Conservation (phyloP, 2,888 invertebrate species). For the Meta bourneti region DNA sequence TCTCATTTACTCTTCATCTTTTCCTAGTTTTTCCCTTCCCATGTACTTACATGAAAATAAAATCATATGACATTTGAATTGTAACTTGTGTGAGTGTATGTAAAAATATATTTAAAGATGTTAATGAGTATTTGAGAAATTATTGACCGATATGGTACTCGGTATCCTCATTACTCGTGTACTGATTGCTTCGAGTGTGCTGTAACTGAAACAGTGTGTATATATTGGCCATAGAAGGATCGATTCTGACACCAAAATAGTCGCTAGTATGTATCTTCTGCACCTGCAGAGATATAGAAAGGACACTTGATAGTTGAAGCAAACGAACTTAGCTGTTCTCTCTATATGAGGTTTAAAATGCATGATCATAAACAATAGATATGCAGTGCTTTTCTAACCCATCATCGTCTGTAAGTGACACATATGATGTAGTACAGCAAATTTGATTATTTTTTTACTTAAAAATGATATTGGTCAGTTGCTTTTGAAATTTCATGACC, state of each 20-base stretch:
- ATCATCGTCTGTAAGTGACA: constrained; percentile 52
- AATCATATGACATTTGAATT: constrained; percentile 60
- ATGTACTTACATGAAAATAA: constrained; percentile 68
- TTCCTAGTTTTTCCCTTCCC: constrained; percentile 32
- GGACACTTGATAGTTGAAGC: constrained; percentile 67
- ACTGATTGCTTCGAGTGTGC: constrained; percentile 47
- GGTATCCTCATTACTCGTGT: constrained; percentile 65
- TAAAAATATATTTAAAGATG: constrained; percentile 68
- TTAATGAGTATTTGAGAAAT: constrained; percentile 59
- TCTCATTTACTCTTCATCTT: neutral
- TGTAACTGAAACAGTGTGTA: constrained; percentile 62
- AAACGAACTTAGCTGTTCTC: constrained; percentile 71
- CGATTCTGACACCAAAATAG: constrained; percentile 63
- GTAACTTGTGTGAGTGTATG: constrained; percentile 66
- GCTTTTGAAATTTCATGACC: constrained; percentile 62
- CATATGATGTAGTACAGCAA: constrained; percentile 66
- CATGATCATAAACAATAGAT: constrained; percentile 69
- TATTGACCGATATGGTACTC: constrained; percentile 55
- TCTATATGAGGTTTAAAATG: constrained; percentile 59
- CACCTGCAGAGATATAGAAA: constrained; percentile 71
- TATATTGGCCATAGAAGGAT: constrained; percentile 61
- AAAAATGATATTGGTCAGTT: constrained; percentile 66
- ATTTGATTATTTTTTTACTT: constrained; percentile 75
- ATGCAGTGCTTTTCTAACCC: constrained; percentile 74
- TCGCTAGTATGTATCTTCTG: constrained; percentile 73